phyloP scores from a whole-genome alignment of 2,888 invertebrate species.

The Tribolium freemani region DNA sequence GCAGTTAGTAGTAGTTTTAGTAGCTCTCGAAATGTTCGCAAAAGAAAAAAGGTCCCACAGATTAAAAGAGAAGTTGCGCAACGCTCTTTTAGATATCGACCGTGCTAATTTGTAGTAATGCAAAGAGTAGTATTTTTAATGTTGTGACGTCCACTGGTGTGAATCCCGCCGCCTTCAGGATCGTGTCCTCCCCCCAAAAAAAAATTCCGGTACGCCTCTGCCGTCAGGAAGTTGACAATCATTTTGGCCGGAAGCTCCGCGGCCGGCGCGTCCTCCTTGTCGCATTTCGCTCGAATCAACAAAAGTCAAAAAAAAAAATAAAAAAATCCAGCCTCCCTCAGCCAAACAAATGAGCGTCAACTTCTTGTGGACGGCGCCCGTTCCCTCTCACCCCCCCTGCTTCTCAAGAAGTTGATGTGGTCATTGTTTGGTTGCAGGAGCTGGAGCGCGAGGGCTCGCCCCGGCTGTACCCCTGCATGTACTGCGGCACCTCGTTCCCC shows the following conservation, averaged over 20 bases:
- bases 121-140: not conserved
- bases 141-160: not conserved
- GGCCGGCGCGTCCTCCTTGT: not conserved
- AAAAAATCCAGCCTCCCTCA: slow-evolving; percentile 57
- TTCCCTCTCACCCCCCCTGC: not conserved
- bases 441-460: slow-evolving; percentile 62
- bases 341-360: slow-evolving; percentile 91
- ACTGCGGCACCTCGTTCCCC: slow-evolving; percentile 90
- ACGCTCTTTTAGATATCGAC: too few species aligned
- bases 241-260: slow-evolving; percentile 84
- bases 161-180: not conserved
- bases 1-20: too few species aligned
- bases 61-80: too few species aligned
- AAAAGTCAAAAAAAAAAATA: not conserved
- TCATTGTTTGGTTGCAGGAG: slow-evolving; percentile 91
- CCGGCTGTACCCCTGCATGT: slow-evolving; percentile 85
- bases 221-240: slow-evolving; percentile 96
- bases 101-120: too few species aligned
- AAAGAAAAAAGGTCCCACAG: too few species aligned
- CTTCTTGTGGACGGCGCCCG: slow-evolving; percentile 75
- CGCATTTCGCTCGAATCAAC: slow-evolving; percentile 53
- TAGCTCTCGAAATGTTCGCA: too few species aligned
- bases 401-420: slow-evolving; percentile 92
- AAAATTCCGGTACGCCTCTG: slow-evolving; percentile 58
- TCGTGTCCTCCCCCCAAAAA: not conserved